phyloP scores from a whole-genome alignment of 2,113 vertebrate species.

The Naja naja region DNA sequence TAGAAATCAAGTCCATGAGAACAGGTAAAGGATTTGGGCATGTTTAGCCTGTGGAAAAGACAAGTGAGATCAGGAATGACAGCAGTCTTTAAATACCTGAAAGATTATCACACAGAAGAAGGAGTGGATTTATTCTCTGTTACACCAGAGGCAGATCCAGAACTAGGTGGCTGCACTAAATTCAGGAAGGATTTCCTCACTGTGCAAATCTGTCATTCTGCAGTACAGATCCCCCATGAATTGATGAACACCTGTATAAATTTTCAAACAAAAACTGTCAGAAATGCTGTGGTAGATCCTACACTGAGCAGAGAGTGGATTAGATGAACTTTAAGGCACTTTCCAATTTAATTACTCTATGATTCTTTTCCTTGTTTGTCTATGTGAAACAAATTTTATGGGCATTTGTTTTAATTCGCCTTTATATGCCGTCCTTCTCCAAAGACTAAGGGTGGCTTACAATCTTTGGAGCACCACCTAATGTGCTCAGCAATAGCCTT shows the following conservation, averaged over 20 bases:
- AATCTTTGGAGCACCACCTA: too few species aligned
- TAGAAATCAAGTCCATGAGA: not conserved
- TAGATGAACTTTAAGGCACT: not conserved
- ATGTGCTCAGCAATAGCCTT: too few species aligned
- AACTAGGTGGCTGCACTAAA: not conserved
- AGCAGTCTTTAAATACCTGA: not conserved
- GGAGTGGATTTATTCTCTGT: not conserved
- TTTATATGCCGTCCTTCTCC: too few species aligned
- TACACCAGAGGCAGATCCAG: not conserved
- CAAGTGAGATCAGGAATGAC: not conserved
- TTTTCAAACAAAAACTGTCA: not conserved
- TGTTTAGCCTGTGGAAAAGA: not conserved
- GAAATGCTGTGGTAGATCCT: not conserved
- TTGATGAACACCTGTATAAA: not conserved
- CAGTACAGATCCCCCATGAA: not conserved
- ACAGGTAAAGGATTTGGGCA: not conserved
- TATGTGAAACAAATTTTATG: not conserved
- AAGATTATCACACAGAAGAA: not conserved
- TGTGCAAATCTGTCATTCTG: not conserved
- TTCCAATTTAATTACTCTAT: not conserved
- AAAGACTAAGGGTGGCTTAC: too few species aligned
- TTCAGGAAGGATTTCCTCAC: not conserved
- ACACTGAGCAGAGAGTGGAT: not conserved
- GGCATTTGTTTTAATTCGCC: too few species aligned
- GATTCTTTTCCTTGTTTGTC: not conserved